These are phyloP conservation scores for Calliphora vomitoria DNA, from an alignment of 2,888 invertebrate species.

Conservation along the genomic window DNA sequence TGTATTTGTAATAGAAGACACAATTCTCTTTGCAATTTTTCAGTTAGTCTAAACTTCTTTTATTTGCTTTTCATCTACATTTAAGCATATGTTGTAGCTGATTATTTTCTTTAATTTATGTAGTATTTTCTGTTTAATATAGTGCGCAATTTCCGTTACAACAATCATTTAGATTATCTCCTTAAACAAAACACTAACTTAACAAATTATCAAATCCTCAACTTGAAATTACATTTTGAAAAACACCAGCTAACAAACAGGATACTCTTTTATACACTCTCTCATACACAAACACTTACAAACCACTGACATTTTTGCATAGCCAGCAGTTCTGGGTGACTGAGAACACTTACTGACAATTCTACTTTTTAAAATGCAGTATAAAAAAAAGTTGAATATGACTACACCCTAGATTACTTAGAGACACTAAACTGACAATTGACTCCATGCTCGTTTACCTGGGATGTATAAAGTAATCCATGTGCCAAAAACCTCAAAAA, in stretches of 20 bases:
- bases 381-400: no score
- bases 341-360: no score
- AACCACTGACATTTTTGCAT: not conserved
- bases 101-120: slow-evolving; percentile 45
- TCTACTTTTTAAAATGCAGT: no score
- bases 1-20: no score
- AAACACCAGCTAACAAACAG: slow-evolving; percentile 25
- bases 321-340: no score
- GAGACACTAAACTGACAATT: no score
- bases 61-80: slow-evolving; percentile 15
- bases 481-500: no score
- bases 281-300: not conserved
- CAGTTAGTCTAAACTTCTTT: no score
- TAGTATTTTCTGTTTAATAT: slow-evolving; percentile 10
- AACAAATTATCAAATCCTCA: slow-evolving; percentile 66
- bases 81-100: slow-evolving; percentile 25
- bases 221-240: slow-evolving; percentile 47
- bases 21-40: no score
- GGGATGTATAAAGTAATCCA: no score
- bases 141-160: slow-evolving; percentile 49
- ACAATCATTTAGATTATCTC: slow-evolving; percentile 60
- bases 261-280: not conserved
- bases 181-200: slow-evolving; percentile 52
- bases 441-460: no score
- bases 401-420: no score